Evolutionary conservation across 2,113 vertebrate genomes (phyloP).

Genomic region (Xiphophorus maculatus): DNA sequence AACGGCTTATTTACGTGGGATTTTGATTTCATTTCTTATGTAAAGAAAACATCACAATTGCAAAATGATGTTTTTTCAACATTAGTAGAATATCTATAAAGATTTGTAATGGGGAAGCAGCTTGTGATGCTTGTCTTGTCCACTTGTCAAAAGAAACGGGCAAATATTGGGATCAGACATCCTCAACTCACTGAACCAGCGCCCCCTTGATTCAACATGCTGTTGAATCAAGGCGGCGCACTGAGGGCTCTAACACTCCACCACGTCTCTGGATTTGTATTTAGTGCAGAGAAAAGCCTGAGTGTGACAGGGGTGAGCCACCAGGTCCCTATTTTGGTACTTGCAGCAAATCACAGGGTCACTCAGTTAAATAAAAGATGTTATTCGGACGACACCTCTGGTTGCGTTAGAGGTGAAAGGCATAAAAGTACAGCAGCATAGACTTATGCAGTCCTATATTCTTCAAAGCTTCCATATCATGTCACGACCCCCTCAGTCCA

Average conservation of each 20-base stretch:
- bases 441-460: constrained; percentile 25
- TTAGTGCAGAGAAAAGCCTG: not conserved
- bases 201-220: no score
- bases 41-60: no score
- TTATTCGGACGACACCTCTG: not conserved
- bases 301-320: not conserved
- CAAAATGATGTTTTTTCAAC: no score
- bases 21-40: no score
- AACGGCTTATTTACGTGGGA: no score
- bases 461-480: constrained; percentile 16
- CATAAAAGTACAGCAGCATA: constrained; percentile 9
- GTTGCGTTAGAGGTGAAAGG: constrained; percentile 14
- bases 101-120: no score
- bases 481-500: constrained; percentile 38
- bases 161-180: no score
- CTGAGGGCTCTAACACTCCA: not conserved
- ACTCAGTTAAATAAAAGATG: not conserved
- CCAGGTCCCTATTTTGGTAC: not conserved
- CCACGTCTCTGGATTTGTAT: not conserved
- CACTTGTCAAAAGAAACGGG: no score
- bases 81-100: no score
- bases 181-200: no score
- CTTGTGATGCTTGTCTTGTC: no score
- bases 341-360: not conserved
- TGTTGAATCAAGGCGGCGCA: not conserved